A percentile compares a stretch with the other conserved stretches of the same genome.
Conservation (phyloP, 1,140 invertebrate genomes). For the Anadara kagoshimensis region DNA sequence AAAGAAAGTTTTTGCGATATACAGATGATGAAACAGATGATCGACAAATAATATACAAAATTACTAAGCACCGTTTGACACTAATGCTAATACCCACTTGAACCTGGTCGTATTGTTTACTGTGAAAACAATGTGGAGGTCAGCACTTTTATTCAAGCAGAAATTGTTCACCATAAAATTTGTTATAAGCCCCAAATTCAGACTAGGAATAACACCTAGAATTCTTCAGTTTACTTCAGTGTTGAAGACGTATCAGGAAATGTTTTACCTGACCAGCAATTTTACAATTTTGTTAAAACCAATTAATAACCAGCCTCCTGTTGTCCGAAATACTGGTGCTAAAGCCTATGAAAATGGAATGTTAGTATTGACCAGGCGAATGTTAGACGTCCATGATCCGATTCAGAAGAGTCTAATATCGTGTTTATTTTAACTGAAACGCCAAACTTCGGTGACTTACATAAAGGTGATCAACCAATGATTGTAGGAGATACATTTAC, state of each 20-base stretch:
- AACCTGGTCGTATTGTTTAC: conserved; percentile 68
- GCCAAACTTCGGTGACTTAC: conserved; percentile 64
- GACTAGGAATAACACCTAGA: conserved; percentile 69
- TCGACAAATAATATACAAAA: conserved; percentile 60
- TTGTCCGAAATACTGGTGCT: conserved; percentile 65
- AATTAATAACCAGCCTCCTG: conserved; percentile 72
- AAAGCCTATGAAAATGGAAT: conserved; percentile 67
- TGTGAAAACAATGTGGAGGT: conserved; percentile 64
- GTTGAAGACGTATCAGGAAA: conserved; percentile 72
- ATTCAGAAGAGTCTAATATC: conserved; percentile 63
- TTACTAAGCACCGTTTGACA: conserved; percentile 68
- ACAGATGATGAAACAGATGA: conserved; percentile 71
- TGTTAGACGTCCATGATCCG: conserved; percentile 70
- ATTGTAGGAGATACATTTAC: conserved; percentile 65
- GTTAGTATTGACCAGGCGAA: conserved; percentile 58
- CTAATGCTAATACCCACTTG: conserved; percentile 64
- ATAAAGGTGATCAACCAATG: conserved; percentile 48
- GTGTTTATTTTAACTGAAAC: conserved; percentile 59
- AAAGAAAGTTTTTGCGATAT: conserved; percentile 66
- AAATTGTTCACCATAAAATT: conserved; percentile 73
- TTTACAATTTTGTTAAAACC: conserved; percentile 69
- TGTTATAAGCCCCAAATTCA: conserved; percentile 71
- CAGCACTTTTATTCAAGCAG: conserved; percentile 69
- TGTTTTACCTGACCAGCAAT: conserved; percentile 65
- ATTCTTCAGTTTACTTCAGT: conserved; percentile 71